Base-by-base conservation (phyloP, 92 coral and sea anemone species). In the Anthopleura xanthogrammica region DNA sequence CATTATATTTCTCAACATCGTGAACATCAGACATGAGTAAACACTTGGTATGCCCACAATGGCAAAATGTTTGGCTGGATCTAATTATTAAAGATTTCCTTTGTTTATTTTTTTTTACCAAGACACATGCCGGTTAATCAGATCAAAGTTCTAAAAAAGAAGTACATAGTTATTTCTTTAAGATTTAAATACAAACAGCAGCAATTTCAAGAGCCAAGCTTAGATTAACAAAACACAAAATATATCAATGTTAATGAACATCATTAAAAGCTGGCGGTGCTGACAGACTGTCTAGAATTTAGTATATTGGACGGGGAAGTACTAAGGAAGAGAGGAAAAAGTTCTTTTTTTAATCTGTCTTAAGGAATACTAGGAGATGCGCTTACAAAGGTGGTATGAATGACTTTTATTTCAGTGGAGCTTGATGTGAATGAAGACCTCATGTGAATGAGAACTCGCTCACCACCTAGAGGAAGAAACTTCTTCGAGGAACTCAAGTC, bases 61-160 rank as follows among this genome's bases (percentile, higher is more conserved):
- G 29, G 36, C 70, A 50, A 80, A 80, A 54, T 80, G 76, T 46
- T 80, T 46, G 56, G 76, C 0, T 40, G 76, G 76, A 62, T 60
- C 76, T 80, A 80, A 80, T 65, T 52, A 79, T 79, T 58, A 79
- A n/a, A 16, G 56, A 56, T 64, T 56, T 68, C 62, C 36, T 79
- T 79, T 80, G 83, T 80, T 46, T 58, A 23, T 48, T 48, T 80
- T 62, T 64, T 58, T 74, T 55, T 46, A 16, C 16, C 68, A 74
- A 62, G 76, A 76, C 83, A 80, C 83, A 74, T 80, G 83, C 20
- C 2, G 60, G 76, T 57, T 80, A 80, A 80, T 66, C 83, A 64
- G 83, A 80, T 80, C 75, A 80, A 80, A 80, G 42, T 66, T 64
- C 64, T 62, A 64, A 46, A 80, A 24, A 52, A 29, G 54, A 29